A percentile compares a stretch with the other conserved stretches of the same genome.
Conservation (phyloP, 30 jellyfish, hydroid and myxozoan species). For the Phacellophora camtschatica region DNA sequence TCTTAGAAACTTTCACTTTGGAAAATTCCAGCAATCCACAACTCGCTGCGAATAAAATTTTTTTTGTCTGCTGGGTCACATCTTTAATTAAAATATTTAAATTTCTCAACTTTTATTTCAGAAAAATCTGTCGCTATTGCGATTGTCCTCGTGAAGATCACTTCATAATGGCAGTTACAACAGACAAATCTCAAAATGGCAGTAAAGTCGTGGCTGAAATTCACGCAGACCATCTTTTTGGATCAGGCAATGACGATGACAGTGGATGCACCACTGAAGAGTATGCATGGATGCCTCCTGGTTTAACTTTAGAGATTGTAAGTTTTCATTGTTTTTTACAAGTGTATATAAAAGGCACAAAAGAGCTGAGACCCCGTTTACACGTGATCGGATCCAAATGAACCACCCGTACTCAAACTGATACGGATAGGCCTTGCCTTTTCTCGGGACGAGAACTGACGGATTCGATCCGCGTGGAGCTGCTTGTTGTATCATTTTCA, state of each 20-base stretch:
- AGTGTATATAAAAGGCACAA: neutral
- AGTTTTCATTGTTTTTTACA: neutral
- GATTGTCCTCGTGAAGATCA: constrained; percentile 96
- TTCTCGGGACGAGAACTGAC: no score
- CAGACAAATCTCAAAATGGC: constrained; percentile 50
- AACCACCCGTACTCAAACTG: neutral
- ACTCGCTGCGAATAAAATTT: no score
- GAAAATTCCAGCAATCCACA: no score
- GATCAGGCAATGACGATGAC: constrained; percentile 78
- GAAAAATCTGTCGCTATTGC: constrained; percentile 90
- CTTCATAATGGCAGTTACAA: constrained; percentile 58
- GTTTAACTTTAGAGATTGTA: constrained; percentile 81
- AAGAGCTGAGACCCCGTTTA: neutral
- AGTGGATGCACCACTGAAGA: constrained; percentile 98
- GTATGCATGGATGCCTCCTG: constrained; percentile 97
- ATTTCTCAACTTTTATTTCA: no score
- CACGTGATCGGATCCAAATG: neutral
- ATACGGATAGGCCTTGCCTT: no score
- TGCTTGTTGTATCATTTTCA: no score
- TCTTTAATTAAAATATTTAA: no score
- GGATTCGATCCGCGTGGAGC: no score
- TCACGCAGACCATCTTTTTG: constrained; percentile 29
- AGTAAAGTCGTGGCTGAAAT: constrained; percentile 29
- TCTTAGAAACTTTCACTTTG: no score
- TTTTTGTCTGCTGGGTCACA: neutral